A percentile compares a stretch with the other conserved stretches of the same genome.
These are phyloP conservation scores for Papilio elwesi DNA, from an alignment of 2,888 invertebrate genomes.

Conservation along the genomic window DNA sequence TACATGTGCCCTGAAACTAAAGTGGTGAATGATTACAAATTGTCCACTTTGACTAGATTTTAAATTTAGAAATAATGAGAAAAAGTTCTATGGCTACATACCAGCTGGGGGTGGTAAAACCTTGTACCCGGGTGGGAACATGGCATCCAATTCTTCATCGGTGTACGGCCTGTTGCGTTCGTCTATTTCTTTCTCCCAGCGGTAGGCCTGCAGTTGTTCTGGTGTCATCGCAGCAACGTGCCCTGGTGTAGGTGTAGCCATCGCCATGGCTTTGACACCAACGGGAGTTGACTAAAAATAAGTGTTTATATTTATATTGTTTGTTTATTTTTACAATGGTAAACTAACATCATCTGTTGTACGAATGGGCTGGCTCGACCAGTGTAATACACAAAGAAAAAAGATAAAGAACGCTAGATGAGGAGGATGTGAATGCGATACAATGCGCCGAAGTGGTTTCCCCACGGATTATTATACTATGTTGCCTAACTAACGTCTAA, in stretches of 20 bases:
- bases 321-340: too few species aligned
- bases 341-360: too few species aligned
- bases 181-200: conserved; percentile 99
- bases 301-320: neutral
- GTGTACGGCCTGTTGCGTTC: conserved; percentile 98
- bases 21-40: conserved; percentile 75
- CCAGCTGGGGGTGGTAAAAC: conserved; percentile 97
- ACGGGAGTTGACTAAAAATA: conserved; percentile 88
- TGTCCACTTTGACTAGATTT: conserved; percentile 54
- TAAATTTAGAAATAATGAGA: conserved; percentile 9
- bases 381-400: too few species aligned
- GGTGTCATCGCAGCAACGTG: conserved; percentile 99
- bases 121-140: conserved; percentile 99
- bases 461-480: too few species aligned
- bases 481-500: too few species aligned
- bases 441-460: too few species aligned
- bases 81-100: conserved; percentile 56
- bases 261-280: conserved; percentile 98
- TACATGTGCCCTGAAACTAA: conserved; percentile 83
- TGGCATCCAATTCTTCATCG: conserved; percentile 98
- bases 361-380: too few species aligned
- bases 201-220: conserved; percentile 98
- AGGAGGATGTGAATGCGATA: too few species aligned
- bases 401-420: too few species aligned
- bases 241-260: conserved; percentile 99